Base-by-base conservation (phyloP, 2,113 vertebrate genomes). In the Erpornis zantholeuca region DNA sequence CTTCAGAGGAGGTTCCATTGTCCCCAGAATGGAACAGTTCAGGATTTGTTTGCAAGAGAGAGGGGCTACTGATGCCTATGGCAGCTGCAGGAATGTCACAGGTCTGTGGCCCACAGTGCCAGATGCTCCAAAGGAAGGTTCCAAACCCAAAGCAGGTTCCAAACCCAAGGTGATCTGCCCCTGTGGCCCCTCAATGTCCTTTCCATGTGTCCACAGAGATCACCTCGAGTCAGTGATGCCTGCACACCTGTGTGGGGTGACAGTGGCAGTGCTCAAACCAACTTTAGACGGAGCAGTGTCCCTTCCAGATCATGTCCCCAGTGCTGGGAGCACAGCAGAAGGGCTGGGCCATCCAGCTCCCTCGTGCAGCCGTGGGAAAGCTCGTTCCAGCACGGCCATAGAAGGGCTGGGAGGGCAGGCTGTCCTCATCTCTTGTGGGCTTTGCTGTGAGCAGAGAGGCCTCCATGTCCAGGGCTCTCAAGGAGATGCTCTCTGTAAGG, bases 341-440 rank as follows among this genome's bases (percentile, higher is more conserved):
- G 56, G 2, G 0, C 24, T 22, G 53, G 70, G 24, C 70, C 38
- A 6, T 44, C 20, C 80, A 29, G 28, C 49, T 76, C 24, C 70
- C 25, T 64, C 1, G 0, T 19, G 68, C 80, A 44, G 64, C 77
- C 20, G 0, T 19, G 72, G 68, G 16, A 60, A 20, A 6, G 27
- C 50, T 81, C 0, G 0, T 65, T 65, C 60, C 56, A 22, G 77
- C 4, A 1, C 0, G 1, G 80, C 42, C 1, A 0, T 4, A 3
- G 80, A 54, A 21, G 59, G 73, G 47, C 87, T 27, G 9, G 2
- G 45, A 52, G 66, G 40, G 40, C 44, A 65, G n/a, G 42, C 24
- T 31, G 44, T 56, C 79, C 90, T 49, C 12, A 2, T 36, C 82
- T 86, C 59, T 16, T 21, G 25, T 4, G 1, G 36, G 40, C 94